Conservation (phyloP, 2,888 invertebrate species). For the Dryomyza anilis region DNA sequence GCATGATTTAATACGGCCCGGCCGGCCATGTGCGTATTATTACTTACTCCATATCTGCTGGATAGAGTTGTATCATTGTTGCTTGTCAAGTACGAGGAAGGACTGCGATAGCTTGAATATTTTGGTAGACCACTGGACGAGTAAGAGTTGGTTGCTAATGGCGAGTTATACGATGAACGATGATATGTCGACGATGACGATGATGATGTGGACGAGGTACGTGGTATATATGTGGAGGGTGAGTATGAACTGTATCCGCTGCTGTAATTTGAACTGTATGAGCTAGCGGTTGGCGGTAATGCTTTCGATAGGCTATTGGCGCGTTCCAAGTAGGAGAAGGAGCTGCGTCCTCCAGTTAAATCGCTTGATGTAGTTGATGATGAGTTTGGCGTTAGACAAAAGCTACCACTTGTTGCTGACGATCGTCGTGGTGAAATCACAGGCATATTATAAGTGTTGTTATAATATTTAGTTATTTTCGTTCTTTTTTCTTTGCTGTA, state of each 20-base stretch:
- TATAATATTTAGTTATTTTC: not conserved
- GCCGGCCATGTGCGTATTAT: no score
- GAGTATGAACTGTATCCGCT: constrained; percentile 22
- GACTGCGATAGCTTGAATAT: constrained; percentile 53
- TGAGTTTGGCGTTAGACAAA: constrained; percentile 58
- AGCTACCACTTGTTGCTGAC: constrained; percentile 59
- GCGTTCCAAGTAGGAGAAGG: constrained; percentile 51
- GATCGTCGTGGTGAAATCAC: constrained; percentile 62
- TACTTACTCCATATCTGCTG: constrained; percentile 62
- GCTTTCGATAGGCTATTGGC: constrained; percentile 50
- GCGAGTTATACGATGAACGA: no score
- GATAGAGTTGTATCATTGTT: constrained; percentile 59
- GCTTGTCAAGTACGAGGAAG: constrained; percentile 49
- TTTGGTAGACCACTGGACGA: constrained; percentile 50
- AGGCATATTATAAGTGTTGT: constrained; percentile 57
- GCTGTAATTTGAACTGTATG: constrained; percentile 40
- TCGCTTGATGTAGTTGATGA: constrained; percentile 29
- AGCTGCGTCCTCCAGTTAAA: constrained; percentile 38
- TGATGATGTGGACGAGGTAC: constrained; percentile 38
- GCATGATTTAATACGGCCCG: no score
- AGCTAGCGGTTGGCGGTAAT: constrained; percentile 40
- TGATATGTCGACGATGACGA: constrained; percentile 42
- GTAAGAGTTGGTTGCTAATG: no score
- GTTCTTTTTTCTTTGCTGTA: not conserved
- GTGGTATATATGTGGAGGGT: constrained; percentile 47